phyloP scores from a whole-genome alignment of 2,888 invertebrate genomes.

The Drosophila siamana region DNA sequence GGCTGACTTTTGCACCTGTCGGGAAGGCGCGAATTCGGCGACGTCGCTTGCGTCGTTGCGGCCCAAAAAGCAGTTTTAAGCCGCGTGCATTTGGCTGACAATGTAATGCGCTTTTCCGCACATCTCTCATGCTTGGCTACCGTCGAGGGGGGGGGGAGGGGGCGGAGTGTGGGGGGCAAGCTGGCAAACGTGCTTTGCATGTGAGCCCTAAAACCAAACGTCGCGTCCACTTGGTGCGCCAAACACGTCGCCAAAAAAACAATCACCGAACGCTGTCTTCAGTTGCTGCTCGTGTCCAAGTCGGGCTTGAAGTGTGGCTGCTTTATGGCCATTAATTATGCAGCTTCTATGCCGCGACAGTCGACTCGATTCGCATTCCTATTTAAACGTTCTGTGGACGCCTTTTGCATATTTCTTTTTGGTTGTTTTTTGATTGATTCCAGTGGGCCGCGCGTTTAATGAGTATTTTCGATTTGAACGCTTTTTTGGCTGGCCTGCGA shows the following conservation, averaged over 20 bases:
- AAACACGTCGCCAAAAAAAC: slow-evolving; percentile 63
- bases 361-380: slow-evolving; percentile 2
- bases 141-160: too few relatives aligned
- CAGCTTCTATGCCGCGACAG: slow-evolving; percentile 43
- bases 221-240: slow-evolving; percentile 70
- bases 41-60: too few relatives aligned
- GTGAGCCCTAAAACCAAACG: slow-evolving; percentile 47
- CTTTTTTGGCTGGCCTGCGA: slow-evolving; percentile 21
- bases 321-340: slow-evolving; percentile 66
- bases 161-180: too few relatives aligned
- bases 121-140: slow-evolving; percentile 10
- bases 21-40: background rate
- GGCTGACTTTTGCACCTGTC: background rate
- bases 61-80: too few relatives aligned
- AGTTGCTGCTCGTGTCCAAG: slow-evolving; percentile 19
- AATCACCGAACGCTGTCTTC: slow-evolving; percentile 37
- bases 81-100: too few relatives aligned
- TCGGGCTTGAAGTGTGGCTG: slow-evolving; percentile 40
- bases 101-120: slow-evolving; percentile 9
- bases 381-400: slow-evolving; percentile 23
- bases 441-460: slow-evolving; percentile 23
- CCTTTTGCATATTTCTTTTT: slow-evolving; percentile 38
- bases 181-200: slow-evolving; percentile 66
- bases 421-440: slow-evolving; percentile 45
- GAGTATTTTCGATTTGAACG: slow-evolving; percentile 13